These are phyloP conservation scores for Copidosoma floridanum DNA, from an alignment of 1,140 invertebrate species.

Conservation along the genomic window DNA sequence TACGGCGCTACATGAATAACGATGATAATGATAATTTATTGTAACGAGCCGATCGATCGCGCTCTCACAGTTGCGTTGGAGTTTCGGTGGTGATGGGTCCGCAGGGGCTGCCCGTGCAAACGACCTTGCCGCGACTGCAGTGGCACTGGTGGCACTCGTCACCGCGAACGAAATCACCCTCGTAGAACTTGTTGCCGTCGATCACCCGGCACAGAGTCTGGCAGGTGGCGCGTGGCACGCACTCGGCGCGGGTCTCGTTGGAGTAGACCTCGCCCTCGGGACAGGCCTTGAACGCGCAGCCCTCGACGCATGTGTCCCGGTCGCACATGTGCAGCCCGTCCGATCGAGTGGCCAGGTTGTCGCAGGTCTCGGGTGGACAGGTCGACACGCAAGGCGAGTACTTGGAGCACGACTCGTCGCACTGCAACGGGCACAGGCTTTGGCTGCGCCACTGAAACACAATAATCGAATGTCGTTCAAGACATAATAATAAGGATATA, in stretches of 20 bases:
- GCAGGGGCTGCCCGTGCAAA: constrained; percentile 72
- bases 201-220: constrained; percentile 69
- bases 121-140: constrained; percentile 67
- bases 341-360: constrained; percentile 68
- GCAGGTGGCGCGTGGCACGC: constrained; percentile 71
- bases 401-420: constrained; percentile 72
- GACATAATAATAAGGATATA: no score
- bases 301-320: constrained; percentile 76
- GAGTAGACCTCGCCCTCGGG: constrained; percentile 67
- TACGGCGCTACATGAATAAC: no score
- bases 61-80: constrained; percentile 26
- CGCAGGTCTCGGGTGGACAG: constrained; percentile 80
- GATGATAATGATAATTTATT: no score
- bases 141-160: constrained; percentile 77
- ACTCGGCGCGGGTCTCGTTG: constrained; percentile 68
- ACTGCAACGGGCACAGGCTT: constrained; percentile 84
- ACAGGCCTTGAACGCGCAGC: constrained; percentile 73
- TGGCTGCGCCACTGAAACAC: constrained; percentile 74
- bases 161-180: constrained; percentile 74
- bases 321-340: constrained; percentile 64
- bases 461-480: no score
- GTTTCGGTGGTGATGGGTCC: constrained; percentile 34
- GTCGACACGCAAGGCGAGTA: constrained; percentile 80
- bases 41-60: no score
- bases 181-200: constrained; percentile 66